phyloP scores from a whole-genome alignment of 2,797 vertebrate species.

The Anabas testudineus region DNA sequence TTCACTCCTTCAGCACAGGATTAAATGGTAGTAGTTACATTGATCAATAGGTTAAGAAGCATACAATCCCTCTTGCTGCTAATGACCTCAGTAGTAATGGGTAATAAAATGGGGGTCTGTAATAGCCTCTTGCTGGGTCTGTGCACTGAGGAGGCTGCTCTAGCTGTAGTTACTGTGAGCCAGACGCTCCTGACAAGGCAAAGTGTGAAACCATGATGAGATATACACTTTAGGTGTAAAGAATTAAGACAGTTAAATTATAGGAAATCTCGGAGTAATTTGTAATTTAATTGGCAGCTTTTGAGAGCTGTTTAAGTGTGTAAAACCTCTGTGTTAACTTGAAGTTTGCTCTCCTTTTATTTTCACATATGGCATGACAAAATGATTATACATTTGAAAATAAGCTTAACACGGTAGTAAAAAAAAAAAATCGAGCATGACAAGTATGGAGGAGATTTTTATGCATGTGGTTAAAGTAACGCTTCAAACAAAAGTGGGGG shows the following conservation, averaged over 20 bases:
- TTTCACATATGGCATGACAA: slow-evolving; percentile 43
- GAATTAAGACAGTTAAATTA: slow-evolving; percentile 54
- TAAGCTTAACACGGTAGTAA: slow-evolving; percentile 49
- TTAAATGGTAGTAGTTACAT: slow-evolving; percentile 99
- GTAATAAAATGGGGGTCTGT: slow-evolving; percentile 96
- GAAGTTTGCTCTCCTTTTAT: slow-evolving; percentile 23
- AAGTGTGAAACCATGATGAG: slow-evolving; percentile 67
- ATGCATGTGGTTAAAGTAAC: slow-evolving; percentile 47
- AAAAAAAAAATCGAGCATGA: slow-evolving; percentile 64
- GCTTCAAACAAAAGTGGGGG: slow-evolving; percentile 10
- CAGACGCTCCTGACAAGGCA: slow-evolving; percentile 57
- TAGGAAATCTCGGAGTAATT: slow-evolving; percentile 47
- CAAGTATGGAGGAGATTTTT: slow-evolving; percentile 58
- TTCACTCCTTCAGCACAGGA: slow-evolving; percentile 95
- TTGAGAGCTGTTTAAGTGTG: slow-evolving; percentile 44
- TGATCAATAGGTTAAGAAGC: slow-evolving; percentile 99
- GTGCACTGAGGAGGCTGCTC: slow-evolving; percentile 83
- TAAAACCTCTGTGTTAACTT: slow-evolving; percentile 43
- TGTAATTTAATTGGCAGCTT: slow-evolving; percentile 53
- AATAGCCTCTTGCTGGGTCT: slow-evolving; percentile 90
- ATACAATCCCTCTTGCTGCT: slow-evolving; percentile 97
- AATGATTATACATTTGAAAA: slow-evolving; percentile 62
- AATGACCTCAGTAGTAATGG: slow-evolving; percentile 99
- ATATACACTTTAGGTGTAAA: slow-evolving; percentile 61
- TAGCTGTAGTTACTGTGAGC: slow-evolving; percentile 79